These are phyloP conservation scores for Trematomus loennbergii DNA, from an alignment of 2,113 vertebrate genomes.

Conservation along the genomic window DNA sequence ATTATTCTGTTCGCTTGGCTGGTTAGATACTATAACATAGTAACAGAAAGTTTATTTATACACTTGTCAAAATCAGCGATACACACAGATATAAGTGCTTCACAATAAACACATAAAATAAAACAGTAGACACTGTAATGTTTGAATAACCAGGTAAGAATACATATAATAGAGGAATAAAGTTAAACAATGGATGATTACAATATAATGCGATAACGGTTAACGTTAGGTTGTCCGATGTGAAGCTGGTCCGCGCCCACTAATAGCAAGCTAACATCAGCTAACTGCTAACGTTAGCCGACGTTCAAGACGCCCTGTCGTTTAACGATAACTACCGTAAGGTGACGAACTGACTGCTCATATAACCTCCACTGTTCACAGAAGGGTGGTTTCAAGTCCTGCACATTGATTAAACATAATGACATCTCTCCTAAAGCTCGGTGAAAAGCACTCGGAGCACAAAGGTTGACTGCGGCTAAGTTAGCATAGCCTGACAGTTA, in stretches of 20 bases:
- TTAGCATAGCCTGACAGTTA: slow-evolving; percentile 56
- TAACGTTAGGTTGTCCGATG: slow-evolving; percentile 63
- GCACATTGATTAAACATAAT: rapidly evolving
- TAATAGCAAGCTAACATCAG: slow-evolving; percentile 37
- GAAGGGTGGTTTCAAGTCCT: rapidly evolving
- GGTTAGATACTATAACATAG: too few species aligned
- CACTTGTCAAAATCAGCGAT: too few species aligned
- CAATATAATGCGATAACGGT: slow-evolving; percentile 39
- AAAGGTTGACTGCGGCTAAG: slow-evolving; percentile 61
- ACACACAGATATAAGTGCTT: too few species aligned
- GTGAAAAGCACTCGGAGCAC: slow-evolving; percentile 35
- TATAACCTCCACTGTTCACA: rapidly evolving
- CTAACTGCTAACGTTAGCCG: slow-evolving; percentile 36
- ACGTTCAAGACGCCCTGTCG: neutral
- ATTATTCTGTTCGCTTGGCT: too few species aligned
- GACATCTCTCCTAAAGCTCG: slow-evolving; percentile 11
- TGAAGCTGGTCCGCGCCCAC: slow-evolving; percentile 44
- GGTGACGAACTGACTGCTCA: rapidly evolving
- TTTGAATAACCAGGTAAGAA: too few species aligned
- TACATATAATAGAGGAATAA: too few species aligned
- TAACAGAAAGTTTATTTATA: too few species aligned
- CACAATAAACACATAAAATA: too few species aligned
- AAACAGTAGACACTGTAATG: too few species aligned
- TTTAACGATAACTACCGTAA: neutral
- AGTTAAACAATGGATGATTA: too few species aligned